Base-by-base conservation (phyloP, 2,113 vertebrate species). In the Fregata magnificens region DNA sequence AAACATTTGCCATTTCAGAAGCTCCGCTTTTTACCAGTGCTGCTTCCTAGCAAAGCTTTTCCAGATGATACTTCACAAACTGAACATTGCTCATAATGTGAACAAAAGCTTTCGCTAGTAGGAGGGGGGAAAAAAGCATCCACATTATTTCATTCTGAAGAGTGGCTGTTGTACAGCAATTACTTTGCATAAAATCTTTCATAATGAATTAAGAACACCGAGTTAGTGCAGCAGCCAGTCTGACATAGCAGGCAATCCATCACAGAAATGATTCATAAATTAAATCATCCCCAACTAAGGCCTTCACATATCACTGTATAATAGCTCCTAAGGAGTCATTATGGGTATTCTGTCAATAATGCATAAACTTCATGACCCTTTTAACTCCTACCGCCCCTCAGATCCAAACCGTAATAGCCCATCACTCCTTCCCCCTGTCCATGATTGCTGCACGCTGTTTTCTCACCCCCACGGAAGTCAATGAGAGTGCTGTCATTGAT, bases 111-210 rank as follows among this genome's bases (percentile, higher is more conserved):
- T 82, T 38, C n/a, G 5, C 55, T 58, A 53, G 86, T 9, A 72
- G 72, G 22, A 25, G 4, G 15, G 3, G 34, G 19, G 22, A 3
- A 13, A 3, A 31, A 63, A 73, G 31, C 83, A 81, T 79, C 36
- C 55, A 45, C 62, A 8, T 87, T 94, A 88, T 92, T 96, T 95
- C 84, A 91, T 94, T 45, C 91, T 90, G 88, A 96, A 82, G 81
- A 97, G 92, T 77, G 82, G 83, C 71, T 88, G 90, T 50, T 87
- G 91, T 70, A 89, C 72, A 87, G 92, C 94, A 97, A 96, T 96
- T 97, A 96, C 87, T 97, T 96, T 93, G 89, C 96, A 97, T 96
- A 92, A 96, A 96, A 90, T 84, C 74, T 81, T 47, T 93, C 80
- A 29, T 74, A 93, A 96, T 94, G 95, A 97, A 84, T 97, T 84